Evolutionary conservation across 92 coral and sea anemone genomes (phyloP).

Genomic region (Montipora capitata): DNA sequence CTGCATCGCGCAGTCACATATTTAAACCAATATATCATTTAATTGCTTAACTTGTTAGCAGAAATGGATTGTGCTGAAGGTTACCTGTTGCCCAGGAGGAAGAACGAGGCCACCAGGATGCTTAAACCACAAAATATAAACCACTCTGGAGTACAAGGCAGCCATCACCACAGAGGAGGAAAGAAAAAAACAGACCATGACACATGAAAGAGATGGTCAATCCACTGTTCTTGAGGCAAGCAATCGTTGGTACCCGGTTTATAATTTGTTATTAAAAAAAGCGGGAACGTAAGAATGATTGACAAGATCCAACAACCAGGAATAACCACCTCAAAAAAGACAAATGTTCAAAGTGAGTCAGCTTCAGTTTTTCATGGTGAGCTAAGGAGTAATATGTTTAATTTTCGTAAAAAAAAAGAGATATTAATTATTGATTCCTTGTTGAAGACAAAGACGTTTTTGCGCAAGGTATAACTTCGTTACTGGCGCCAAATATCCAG

Average conservation of each 20-base stretch:
- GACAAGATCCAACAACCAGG: neutral
- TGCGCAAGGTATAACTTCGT: too few relatives aligned
- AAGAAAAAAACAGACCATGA: neutral
- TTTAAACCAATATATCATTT: too few relatives aligned
- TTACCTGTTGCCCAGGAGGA: conserved; percentile 13
- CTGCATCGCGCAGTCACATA: too few relatives aligned
- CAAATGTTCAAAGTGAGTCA: neutral
- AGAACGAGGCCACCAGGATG: neutral
- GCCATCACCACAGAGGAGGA: neutral
- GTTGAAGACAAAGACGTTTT: too few relatives aligned
- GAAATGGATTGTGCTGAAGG: neutral
- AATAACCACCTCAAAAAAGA: conserved; percentile 9
- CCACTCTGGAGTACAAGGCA: conserved; percentile 33
- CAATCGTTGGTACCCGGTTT: too few relatives aligned
- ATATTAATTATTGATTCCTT: too few relatives aligned
- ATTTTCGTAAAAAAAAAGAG: too few relatives aligned
- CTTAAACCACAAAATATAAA: conserved; percentile 29
- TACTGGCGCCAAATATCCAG: too few relatives aligned
- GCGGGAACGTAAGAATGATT: neutral
- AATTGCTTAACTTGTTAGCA: neutral
- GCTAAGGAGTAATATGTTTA: too few relatives aligned
- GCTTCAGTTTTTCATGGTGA: neutral
- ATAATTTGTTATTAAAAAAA: neutral
- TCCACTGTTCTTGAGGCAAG: too few relatives aligned
- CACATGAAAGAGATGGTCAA: too few relatives aligned